phyloP scores from a whole-genome alignment of 1,140 invertebrate genomes.

The Acromyrmex heyeri region DNA sequence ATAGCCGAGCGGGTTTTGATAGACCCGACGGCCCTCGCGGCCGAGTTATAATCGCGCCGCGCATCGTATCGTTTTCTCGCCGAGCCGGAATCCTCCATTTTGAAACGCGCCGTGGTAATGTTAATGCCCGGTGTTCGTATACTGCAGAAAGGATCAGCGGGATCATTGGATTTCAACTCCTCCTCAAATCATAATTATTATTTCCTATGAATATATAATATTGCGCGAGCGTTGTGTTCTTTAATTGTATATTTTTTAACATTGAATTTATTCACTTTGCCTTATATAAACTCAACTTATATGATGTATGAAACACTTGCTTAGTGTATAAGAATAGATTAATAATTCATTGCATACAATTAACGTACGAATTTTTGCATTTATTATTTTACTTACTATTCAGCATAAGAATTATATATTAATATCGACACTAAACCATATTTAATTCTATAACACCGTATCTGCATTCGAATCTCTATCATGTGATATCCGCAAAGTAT shows the following conservation, averaged over 20 bases:
- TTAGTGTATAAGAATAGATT: neutral
- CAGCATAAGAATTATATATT: neutral
- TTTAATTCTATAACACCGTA: constrained; percentile 9
- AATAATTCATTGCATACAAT: neutral
- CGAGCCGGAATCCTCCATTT: constrained; percentile 72
- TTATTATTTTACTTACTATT: neutral
- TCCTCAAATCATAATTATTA: constrained; percentile 35
- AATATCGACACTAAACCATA: neutral
- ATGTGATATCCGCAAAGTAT: neutral
- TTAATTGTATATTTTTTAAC: constrained; percentile 16
- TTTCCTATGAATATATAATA: neutral
- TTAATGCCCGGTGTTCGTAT: constrained; percentile 55
- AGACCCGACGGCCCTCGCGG: constrained; percentile 75
- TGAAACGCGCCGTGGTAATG: constrained; percentile 67
- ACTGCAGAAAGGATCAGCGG: constrained; percentile 4
- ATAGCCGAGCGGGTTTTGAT: constrained; percentile 81
- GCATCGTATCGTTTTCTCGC: constrained; percentile 72
- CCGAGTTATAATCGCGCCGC: constrained; percentile 72
- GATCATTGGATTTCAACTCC: constrained; percentile 51
- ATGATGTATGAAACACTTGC: neutral
- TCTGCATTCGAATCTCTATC: constrained; percentile 23
- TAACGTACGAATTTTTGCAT: neutral
- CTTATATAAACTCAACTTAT: neutral
- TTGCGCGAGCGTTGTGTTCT: neutral
- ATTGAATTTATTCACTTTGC: neutral